phyloP scores from a whole-genome alignment of 2,888 invertebrate genomes.

The Iselma pallidipennis region DNA sequence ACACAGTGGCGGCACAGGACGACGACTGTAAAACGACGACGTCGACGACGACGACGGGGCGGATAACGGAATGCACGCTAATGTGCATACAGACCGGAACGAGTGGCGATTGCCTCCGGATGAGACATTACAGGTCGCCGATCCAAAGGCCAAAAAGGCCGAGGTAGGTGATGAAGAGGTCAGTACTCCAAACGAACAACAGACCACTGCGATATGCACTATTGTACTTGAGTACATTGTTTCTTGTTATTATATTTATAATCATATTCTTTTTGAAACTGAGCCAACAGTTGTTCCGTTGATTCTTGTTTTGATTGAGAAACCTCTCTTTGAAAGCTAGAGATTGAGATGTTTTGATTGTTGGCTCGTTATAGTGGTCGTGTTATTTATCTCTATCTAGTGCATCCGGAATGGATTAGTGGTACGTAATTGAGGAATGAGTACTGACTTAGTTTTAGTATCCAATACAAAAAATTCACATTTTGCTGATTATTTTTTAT shows the following conservation, averaged over 20 bases:
- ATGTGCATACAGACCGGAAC: slow-evolving; percentile 85
- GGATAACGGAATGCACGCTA: slow-evolving; percentile 82
- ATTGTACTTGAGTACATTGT: background rate
- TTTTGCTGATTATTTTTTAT: background rate
- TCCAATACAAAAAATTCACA: slow-evolving; percentile 20
- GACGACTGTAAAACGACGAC: slow-evolving; percentile 44
- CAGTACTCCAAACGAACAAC: slow-evolving; percentile 45
- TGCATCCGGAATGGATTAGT: slow-evolving; percentile 45
- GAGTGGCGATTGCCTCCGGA: slow-evolving; percentile 92
- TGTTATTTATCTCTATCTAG: slow-evolving; percentile 22
- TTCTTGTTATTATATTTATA: background rate
- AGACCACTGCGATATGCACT: slow-evolving; percentile 10
- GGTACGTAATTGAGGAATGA: slow-evolving; percentile 47
- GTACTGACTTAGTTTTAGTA: slow-evolving; percentile 51
- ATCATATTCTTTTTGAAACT: background rate
- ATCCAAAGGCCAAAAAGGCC: slow-evolving; percentile 79
- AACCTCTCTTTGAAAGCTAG: background rate
- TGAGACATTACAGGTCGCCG: slow-evolving; percentile 89
- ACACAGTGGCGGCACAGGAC: slow-evolving; percentile 56
- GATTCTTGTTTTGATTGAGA: background rate
- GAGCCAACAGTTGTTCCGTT: background rate
- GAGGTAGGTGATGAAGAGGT: slow-evolving; percentile 69
- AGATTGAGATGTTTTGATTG: slow-evolving; percentile 8
- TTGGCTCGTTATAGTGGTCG: slow-evolving; percentile 12
- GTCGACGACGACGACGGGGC: slow-evolving; percentile 61